Evolutionary conservation across 2,888 invertebrate genomes (phyloP).

Genomic region (Dicycla oo): DNA sequence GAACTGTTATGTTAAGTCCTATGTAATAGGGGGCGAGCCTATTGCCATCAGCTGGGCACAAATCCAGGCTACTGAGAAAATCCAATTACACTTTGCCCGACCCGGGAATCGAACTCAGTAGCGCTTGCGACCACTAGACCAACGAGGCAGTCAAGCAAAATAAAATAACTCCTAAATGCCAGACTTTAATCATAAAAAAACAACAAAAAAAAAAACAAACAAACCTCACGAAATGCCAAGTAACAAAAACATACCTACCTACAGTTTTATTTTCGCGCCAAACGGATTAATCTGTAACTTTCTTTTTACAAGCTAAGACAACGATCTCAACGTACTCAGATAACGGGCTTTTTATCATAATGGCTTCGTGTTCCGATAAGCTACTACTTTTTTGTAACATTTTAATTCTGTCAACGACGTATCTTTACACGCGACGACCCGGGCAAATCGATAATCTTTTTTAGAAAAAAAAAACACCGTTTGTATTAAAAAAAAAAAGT

Average conservation of each 20-base stretch:
- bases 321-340: conserved; percentile 67
- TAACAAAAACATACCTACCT: conserved; percentile 39
- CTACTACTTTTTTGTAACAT: conserved; percentile 73
- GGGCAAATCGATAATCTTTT: conserved; percentile 61
- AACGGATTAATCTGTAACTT: conserved; percentile 59
- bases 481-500: conserved; percentile 2
- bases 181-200: conserved; percentile 6
- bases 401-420: conserved; percentile 70
- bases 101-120: too few species aligned
- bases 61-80: too few species aligned
- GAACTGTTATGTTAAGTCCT: too few species aligned
- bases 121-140: too few species aligned
- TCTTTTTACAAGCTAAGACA: conserved; percentile 71
- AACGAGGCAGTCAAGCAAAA: background rate
- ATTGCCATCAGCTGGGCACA: too few species aligned
- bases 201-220: conserved; percentile 6
- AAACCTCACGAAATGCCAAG: conserved; percentile 18
- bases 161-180: conserved; percentile 1
- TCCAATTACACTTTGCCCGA: too few species aligned
- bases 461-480: conserved; percentile 6
- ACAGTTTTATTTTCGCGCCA: conserved; percentile 59
- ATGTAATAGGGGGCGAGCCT: too few species aligned
- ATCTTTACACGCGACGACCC: conserved; percentile 69
- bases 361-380: conserved; percentile 82
- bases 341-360: conserved; percentile 81